These are phyloP conservation scores for Sanderia malayensis DNA, from an alignment of 30 jellyfish, hydroid and myxozoan species.

Conservation along the genomic window DNA sequence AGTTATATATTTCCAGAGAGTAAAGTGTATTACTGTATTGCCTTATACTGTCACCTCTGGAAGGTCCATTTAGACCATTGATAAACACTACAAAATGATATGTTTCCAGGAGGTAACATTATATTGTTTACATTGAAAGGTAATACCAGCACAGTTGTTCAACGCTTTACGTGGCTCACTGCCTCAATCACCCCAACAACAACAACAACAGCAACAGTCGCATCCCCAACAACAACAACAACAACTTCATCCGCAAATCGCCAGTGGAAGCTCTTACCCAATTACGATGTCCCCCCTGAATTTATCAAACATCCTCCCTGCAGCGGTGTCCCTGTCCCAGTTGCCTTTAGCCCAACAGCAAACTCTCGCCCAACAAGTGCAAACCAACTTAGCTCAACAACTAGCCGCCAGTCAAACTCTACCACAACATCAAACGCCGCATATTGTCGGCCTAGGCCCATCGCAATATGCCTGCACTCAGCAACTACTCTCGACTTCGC, in stretches of 20 bases:
- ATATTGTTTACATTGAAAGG: too few relatives aligned
- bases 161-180: constrained; percentile 49
- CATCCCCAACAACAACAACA: too few relatives aligned
- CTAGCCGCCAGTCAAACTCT: too few relatives aligned
- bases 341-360: constrained; percentile 56
- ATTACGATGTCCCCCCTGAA: constrained; percentile 62
- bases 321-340: constrained; percentile 65
- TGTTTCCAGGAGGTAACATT: too few relatives aligned
- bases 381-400: too few relatives aligned
- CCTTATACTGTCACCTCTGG: too few relatives aligned
- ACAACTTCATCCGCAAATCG: neutral
- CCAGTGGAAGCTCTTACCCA: constrained; percentile 45
- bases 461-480: neutral
- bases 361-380: constrained; percentile 42
- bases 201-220: constrained; percentile 57
- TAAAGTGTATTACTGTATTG: too few relatives aligned
- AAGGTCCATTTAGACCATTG: too few relatives aligned
- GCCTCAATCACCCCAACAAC: constrained; percentile 26
- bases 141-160: constrained; percentile 44
- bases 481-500: neutral
- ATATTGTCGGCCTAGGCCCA: neutral
- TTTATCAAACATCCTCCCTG: constrained; percentile 57
- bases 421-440: neutral
- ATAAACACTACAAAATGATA: too few relatives aligned
- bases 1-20: too few relatives aligned